Base-by-base conservation (phyloP, 2,113 vertebrate species). In the Anthoscopus minutus region DNA sequence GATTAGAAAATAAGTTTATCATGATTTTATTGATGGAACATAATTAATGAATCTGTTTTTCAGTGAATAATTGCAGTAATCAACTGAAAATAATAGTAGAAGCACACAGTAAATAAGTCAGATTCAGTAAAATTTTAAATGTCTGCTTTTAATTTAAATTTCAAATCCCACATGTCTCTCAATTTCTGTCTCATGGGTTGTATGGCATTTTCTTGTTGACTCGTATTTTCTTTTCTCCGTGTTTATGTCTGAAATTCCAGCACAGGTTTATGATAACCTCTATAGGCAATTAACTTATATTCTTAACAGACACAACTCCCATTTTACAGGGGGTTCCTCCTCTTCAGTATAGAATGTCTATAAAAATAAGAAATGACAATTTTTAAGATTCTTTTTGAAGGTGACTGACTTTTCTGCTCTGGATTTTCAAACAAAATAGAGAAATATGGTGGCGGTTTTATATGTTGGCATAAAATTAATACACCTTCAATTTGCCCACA, bases 1-100 rank as follows among this genome's bases (percentile, higher is more conserved):
- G 89, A 91, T 84, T 69, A 82, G 82, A 85, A 96, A 97, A 96
- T 65, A 92, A 90, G 69, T 38, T 87, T 71, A 89, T 42, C 35
- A 7, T 79, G 28, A 87, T 83, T 94, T 94, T 91, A 91, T 81
- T 94, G 95, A 91, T 79, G 64, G 88, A 93, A 90, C 38, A 54
- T 66, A 56, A 44, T 60, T 67, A 93, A 91, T 72, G 40, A 94
- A 69, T 73, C 50, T 92, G 80, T 14, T 90, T 86, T 88, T 72
- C 53, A 89, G 77, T 62, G 54, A 92, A 91, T 88, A 95, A 94
- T 74, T 94, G 92, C 70, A 80, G 62, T 61, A 72, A 89, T 87
- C 86, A 88, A 86, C 66, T 54, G 56, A 90, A 76, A 94, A 94
- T 74, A 88, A 72, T 66, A 69, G 73, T 58, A 85, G 92, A 81